These are phyloP conservation scores for Scolanthus callimorphus DNA, from an alignment of 92 coral and sea anemone genomes.

Conservation along the genomic window DNA sequence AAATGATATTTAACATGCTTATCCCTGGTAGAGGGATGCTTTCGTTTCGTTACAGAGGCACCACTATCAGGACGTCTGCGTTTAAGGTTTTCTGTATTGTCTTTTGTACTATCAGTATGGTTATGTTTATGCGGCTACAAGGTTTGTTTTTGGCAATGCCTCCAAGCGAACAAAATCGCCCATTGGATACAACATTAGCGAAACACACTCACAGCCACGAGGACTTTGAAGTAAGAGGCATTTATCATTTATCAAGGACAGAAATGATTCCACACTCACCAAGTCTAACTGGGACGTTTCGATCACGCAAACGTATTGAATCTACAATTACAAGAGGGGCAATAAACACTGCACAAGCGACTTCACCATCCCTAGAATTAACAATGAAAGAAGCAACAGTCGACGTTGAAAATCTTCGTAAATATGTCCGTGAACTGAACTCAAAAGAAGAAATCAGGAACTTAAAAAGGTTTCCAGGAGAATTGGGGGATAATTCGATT, in stretches of 20 bases:
- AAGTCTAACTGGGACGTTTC: neutral
- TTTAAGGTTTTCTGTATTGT: conserved; percentile 45
- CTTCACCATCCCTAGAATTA: neutral
- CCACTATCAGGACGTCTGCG: conserved; percentile 59
- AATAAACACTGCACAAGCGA: conserved; percentile 2
- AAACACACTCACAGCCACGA: neutral
- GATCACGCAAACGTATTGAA: neutral
- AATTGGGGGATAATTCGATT: conserved; percentile 43
- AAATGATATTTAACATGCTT: conserved; percentile 2
- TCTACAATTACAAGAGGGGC: neutral
- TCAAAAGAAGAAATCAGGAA: conserved; percentile 45
- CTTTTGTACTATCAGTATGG: conserved; percentile 30
- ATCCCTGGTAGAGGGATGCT: conserved; percentile 24
- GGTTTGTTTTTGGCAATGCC: conserved; percentile 40
- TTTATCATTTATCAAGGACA: conserved; percentile 2
- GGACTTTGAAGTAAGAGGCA: neutral
- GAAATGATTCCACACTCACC: neutral
- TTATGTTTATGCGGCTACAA: conserved; percentile 36
- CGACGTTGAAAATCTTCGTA: conserved; percentile 44
- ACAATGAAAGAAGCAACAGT: conserved; percentile 11
- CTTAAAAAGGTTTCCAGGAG: conserved; percentile 48
- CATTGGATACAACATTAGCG: conserved; percentile 9
- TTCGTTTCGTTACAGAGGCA: conserved; percentile 48
- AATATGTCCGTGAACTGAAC: conserved; percentile 49
- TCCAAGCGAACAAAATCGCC: conserved; percentile 10